Percentiles rank a stretch among this genome's conserved stretches.
Conservation (phyloP, 2,797 vertebrate species). For the Nothura maculosa region DNA sequence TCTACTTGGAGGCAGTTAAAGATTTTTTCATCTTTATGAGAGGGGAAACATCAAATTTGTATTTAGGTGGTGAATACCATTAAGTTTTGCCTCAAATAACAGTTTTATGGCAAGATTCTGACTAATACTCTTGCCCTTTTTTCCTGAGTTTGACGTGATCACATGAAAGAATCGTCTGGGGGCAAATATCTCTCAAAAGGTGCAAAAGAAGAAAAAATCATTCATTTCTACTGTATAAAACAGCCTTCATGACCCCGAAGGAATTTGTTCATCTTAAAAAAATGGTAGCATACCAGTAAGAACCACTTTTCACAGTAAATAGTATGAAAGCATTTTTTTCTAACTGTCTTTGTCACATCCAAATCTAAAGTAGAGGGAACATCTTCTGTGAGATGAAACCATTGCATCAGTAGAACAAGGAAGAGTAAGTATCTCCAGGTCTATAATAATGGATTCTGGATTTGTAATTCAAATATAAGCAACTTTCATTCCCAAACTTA, state of each 20-base stretch:
- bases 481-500: background rate
- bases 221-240: slow-evolving; percentile 8
- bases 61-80: background rate
- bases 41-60: background rate
- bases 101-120: background rate
- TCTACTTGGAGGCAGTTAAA: background rate
- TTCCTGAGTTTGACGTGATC: background rate
- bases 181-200: background rate
- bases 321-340: background rate
- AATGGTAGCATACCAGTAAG: background rate
- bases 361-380: background rate
- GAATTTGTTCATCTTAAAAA: background rate
- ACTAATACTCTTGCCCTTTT: background rate
- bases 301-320: background rate
- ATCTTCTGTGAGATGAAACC: background rate
- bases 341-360: background rate
- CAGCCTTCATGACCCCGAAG: background rate
- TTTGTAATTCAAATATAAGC: background rate
- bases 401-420: background rate
- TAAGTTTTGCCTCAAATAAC: slow-evolving; percentile 6
- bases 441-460: background rate
- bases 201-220: background rate
- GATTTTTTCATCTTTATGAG: background rate
- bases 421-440: background rate
- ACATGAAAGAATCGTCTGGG: background rate